These are phyloP conservation scores for Aphodius granarius DNA, from an alignment of 2,888 invertebrate species.

Conservation along the genomic window DNA sequence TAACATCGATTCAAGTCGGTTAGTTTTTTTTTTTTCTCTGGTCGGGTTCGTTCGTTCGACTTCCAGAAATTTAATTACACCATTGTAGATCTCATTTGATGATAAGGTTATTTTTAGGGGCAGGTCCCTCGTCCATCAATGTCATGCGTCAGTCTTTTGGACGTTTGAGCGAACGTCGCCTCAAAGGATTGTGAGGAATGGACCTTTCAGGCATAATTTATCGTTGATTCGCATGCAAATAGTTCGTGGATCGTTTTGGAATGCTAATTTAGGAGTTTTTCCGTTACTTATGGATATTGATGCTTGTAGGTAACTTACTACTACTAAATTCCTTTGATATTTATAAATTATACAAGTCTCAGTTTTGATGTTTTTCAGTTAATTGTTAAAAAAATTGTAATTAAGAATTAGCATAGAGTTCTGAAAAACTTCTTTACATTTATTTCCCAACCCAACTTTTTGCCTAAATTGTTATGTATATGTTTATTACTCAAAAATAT, in stretches of 20 bases:
- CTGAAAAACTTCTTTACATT: too few relatives aligned
- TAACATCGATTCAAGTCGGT: constrained; percentile 2
- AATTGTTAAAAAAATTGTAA: too few relatives aligned
- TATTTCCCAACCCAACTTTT: too few relatives aligned
- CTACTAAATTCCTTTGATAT: too few relatives aligned
- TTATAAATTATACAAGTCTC: too few relatives aligned
- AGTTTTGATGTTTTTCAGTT: too few relatives aligned
- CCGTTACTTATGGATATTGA: background rate
- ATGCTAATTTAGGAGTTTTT: background rate
- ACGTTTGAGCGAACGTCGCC: background rate
- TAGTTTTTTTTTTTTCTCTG: background rate
- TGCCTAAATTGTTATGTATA: too few relatives aligned
- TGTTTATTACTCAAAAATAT: too few relatives aligned
- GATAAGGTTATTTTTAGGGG: constrained; percentile 23
- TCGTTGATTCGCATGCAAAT: background rate
- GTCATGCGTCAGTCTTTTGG: background rate
- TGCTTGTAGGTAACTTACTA: too few relatives aligned
- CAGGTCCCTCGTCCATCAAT: constrained; percentile 19
- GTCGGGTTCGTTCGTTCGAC: background rate
- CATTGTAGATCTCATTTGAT: constrained; percentile 25
- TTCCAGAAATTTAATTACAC: constrained; percentile 25
- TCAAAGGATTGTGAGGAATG: background rate
- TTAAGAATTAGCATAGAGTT: too few relatives aligned
- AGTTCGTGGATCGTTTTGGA: background rate
- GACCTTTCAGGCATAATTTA: background rate